phyloP scores from a whole-genome alignment of 1,140 invertebrate species.

The Micrasema minimum region DNA sequence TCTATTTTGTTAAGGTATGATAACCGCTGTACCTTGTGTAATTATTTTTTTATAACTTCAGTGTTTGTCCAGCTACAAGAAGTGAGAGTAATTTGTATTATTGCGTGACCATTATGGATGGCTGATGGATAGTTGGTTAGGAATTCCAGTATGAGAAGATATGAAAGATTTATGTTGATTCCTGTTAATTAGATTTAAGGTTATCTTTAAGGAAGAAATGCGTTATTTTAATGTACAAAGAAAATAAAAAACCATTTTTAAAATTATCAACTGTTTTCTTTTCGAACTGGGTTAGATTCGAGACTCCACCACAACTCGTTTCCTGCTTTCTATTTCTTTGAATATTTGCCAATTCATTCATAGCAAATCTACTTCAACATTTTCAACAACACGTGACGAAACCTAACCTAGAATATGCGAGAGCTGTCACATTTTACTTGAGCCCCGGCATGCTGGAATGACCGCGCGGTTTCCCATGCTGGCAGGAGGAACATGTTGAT shows the following conservation, averaged over 20 bases:
- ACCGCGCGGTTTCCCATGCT: too few relatives aligned
- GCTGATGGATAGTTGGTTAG: not conserved
- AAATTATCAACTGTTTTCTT: too few relatives aligned
- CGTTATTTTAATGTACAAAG: slow-evolving; percentile 42
- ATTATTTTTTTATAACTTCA: not conserved
- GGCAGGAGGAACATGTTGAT: too few relatives aligned
- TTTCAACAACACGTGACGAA: too few relatives aligned
- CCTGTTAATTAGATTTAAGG: slow-evolving; percentile 23
- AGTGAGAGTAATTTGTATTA: not conserved
- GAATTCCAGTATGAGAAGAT: slow-evolving; percentile 1
- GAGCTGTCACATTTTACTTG: too few relatives aligned
- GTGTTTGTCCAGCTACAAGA: not conserved
- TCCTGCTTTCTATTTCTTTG: too few relatives aligned
- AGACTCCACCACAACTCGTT: too few relatives aligned
- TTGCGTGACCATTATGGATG: not conserved
- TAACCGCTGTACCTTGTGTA: not conserved
- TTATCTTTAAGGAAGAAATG: slow-evolving; percentile 34
- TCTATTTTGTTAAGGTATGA: not conserved
- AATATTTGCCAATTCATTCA: too few relatives aligned
- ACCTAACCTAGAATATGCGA: too few relatives aligned
- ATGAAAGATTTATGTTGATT: not conserved
- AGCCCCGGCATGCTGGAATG: too few relatives aligned
- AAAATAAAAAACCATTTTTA: slow-evolving; percentile 33
- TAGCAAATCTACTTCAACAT: too few relatives aligned
- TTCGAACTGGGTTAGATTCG: too few relatives aligned